phyloP scores from a whole-genome alignment of 2,888 invertebrate species.

The Drosophila borborema region DNA sequence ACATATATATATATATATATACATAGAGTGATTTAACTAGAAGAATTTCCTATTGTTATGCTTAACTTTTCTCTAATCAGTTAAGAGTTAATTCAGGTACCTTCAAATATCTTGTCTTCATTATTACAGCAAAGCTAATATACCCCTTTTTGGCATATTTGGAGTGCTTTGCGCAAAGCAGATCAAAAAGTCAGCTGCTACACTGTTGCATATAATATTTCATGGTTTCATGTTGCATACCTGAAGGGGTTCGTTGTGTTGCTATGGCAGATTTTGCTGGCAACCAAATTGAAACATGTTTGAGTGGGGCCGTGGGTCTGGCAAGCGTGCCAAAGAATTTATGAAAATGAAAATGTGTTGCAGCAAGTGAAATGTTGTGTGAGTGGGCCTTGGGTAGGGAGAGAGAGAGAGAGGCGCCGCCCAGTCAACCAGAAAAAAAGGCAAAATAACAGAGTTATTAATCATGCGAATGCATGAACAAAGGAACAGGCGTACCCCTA shows the following conservation, averaged over 20 bases:
- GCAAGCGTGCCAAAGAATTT: conserved; percentile 19
- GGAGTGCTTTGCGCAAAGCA: conserved; percentile 1
- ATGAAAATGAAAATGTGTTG: conserved; percentile 43
- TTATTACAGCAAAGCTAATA: conserved; percentile 10
- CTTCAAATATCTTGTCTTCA: too few relatives aligned
- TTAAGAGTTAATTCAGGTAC: too few relatives aligned
- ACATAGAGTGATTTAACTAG: not conserved
- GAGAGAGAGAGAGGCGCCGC: not conserved
- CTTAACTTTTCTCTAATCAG: not conserved
- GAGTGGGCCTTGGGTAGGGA: too few relatives aligned
- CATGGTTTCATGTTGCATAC: conserved; percentile 51
- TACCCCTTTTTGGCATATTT: not conserved
- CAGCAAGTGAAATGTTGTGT: conserved; percentile 17
- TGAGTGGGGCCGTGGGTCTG: not conserved
- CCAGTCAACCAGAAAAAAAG: conserved; percentile 10
- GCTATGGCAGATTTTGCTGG: conserved; percentile 26
- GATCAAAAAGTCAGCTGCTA: conserved; percentile 46
- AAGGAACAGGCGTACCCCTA: conserved; percentile 21
- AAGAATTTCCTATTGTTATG: too few relatives aligned
- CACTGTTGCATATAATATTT: conserved; percentile 50
- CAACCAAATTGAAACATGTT: conserved; percentile 48
- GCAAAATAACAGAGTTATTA: conserved; percentile 37
- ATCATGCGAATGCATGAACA: conserved; percentile 45
- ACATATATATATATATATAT: not conserved
- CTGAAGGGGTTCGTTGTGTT: conserved; percentile 30